Conservation (phyloP, 2,113 vertebrate genomes). For the Gila orcuttii region DNA sequence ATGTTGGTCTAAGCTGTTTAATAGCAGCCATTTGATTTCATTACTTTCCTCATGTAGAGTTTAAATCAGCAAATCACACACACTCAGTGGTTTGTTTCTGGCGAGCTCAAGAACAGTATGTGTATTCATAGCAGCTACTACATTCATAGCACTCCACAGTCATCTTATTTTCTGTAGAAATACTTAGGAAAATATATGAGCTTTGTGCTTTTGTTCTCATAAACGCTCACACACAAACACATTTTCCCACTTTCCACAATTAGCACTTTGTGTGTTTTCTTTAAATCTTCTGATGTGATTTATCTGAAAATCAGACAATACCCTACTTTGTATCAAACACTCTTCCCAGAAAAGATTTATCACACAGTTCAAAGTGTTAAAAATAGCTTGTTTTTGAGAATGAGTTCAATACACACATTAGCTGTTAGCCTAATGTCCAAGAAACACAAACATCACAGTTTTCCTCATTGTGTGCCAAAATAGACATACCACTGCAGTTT, state of each 20-base stretch:
- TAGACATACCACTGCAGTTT: not conserved
- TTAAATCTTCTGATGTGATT: not conserved
- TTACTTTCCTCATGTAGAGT: not conserved
- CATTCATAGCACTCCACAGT: not conserved
- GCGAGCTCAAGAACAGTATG: not conserved
- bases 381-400: slow-evolving; percentile 22
- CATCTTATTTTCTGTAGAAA: not conserved
- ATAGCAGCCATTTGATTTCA: not conserved
- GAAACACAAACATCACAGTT: slow-evolving; percentile 1
- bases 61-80: not conserved
- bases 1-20: not conserved
- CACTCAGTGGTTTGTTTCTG: not conserved
- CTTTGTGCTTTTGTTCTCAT: not conserved
- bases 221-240: not conserved
- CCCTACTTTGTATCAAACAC: not conserved
- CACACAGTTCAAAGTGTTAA: slow-evolving; percentile 3
- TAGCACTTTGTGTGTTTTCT: not conserved
- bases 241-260: not conserved
- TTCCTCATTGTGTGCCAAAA: slow-evolving; percentile 13
- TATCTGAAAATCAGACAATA: slow-evolving; percentile 10
- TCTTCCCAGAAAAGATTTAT: slow-evolving; percentile 18
- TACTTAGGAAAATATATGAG: not conserved
- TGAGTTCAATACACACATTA: not conserved
- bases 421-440: not conserved
- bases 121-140: not conserved